Evolutionary conservation across 2,797 vertebrate species (phyloP), one percentile per base, ranked within the genome.

Genomic region (Crenuchus spilurus): DNA sequence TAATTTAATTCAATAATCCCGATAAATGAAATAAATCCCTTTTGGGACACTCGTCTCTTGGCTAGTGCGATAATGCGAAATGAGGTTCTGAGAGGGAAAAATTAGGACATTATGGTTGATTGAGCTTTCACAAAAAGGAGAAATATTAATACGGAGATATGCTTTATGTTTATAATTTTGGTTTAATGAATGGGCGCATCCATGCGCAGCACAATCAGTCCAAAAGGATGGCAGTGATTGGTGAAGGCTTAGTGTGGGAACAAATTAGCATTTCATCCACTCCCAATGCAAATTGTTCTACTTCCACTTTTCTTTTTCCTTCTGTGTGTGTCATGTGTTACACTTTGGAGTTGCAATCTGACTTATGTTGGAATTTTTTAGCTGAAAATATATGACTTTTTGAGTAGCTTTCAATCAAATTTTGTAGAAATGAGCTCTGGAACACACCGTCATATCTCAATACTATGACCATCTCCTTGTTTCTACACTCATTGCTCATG

Each of bases 1-100:
- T 91, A 93, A 93, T 94, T 94, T 93, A 94, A 94, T 94, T 94
- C 92, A 94, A 94, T 94, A 94, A 93, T 93, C 91, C 91, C 73
- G 87, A 92, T 93, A 93, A 93, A 93, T 94, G 93, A 94, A 94
- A 94, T 94, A 92, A 94, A 94, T 94, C 92, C 92, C 93, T 92
- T 92, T 85, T 93, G 93, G 93, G 92, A 93, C 90, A 92, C 87
- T 86, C 90, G 85, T 91, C 93, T 90, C 91, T 92, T 91, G 91
- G 91, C 90, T 91, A 87, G 88, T 49, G 89, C 92, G 93, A 94
- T 94, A 94, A 93, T 92, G 89, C 89, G 91, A 94, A 94, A 94
- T 94, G 91, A 93, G 92, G 90, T 94, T 93, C 91, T 85, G 90
- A 85, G 89, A 92, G 90, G 79, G 83, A 92, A 92, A 94, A 94